Base-by-base conservation (phyloP, 1,140 invertebrate species). In the Heliothis subflexa region DNA sequence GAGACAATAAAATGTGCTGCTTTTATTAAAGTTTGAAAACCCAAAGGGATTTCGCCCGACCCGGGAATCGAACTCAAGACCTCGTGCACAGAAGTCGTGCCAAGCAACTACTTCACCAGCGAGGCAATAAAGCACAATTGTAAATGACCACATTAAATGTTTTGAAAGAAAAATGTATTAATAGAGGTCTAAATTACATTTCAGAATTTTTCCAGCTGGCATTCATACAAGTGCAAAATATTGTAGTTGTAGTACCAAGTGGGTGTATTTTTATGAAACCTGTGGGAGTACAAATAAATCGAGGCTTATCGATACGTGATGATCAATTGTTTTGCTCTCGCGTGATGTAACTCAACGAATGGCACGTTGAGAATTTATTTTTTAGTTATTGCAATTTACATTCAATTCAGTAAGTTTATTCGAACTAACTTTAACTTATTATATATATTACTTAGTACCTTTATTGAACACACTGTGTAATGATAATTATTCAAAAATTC, bases 281-380 rank as follows among this genome's bases (percentile, higher is more conserved):
- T 40, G 62, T 47, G 62, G 62, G 62, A 66, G 16, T 64, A 14
- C n/a, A 66, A 66, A 66, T 66, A 66, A 66, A 66, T 66, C 40
- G 62, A 47, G 40, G 62, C 47, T 66, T 66, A 66, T 66, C 62
- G 62, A 21, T 47, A 66, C 62, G 62, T 66, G 62, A 45, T 47
- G 62, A 66, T 66, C 62, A 66, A 66, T 10, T 66, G 40, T 87
- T 87, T 83, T 16, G 40, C 68, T 55, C 74, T 18, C 3, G 12
- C 45, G 16, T 66, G 16, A 66, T 33, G 40, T 47, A 9, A 40
- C 33, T 40, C 33, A 9, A 40, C 33, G 33, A 40, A 40, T 40
- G 33, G 33, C 40, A 21, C 10, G 11, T 4, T 9, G 33, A 0
- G 7, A 45, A 33, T 64, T 18, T 64, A n/a, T 64, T 64, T 64